Conservation (phyloP, 2,797 vertebrate species). For the Enteromius viviparus region DNA sequence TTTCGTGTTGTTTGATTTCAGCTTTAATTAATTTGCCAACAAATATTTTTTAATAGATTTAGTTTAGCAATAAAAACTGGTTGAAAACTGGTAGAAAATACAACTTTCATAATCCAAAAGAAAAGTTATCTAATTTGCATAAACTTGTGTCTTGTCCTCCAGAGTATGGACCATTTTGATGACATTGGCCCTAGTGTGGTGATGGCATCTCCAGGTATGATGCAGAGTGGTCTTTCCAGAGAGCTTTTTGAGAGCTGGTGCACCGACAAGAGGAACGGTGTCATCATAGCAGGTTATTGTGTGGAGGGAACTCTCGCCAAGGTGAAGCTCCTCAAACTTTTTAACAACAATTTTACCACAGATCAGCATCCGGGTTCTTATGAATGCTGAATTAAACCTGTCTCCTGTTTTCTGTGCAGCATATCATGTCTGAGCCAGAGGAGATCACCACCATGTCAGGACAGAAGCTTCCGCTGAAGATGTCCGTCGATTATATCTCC, state of each 20-base stretch:
- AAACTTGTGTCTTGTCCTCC: background rate
- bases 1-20: background rate
- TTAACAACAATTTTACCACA: background rate
- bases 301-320: conserved; percentile 96
- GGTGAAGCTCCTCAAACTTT: conserved; percentile 70
- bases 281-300: conserved; percentile 96
- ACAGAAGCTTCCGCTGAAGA: conserved; percentile 94
- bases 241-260: conserved; percentile 99
- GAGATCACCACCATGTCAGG: conserved; percentile 97
- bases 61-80: background rate
- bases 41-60: background rate
- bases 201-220: conserved; percentile 98
- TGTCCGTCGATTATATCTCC: conserved; percentile 98
- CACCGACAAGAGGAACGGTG: conserved; percentile 95
- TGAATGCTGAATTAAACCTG: background rate
- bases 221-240: conserved; percentile 95
- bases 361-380: background rate
- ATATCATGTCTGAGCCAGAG: conserved; percentile 97
- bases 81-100: background rate
- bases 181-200: conserved; percentile 97
- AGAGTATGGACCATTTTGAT: conserved; percentile 99
- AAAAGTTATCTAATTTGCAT: background rate
- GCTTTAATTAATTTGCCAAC: background rate
- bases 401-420: conserved; percentile 71
- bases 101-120: background rate